Evolutionary conservation across 1,140 invertebrate genomes (phyloP).

Genomic region (Acromyrmex heyeri): DNA sequence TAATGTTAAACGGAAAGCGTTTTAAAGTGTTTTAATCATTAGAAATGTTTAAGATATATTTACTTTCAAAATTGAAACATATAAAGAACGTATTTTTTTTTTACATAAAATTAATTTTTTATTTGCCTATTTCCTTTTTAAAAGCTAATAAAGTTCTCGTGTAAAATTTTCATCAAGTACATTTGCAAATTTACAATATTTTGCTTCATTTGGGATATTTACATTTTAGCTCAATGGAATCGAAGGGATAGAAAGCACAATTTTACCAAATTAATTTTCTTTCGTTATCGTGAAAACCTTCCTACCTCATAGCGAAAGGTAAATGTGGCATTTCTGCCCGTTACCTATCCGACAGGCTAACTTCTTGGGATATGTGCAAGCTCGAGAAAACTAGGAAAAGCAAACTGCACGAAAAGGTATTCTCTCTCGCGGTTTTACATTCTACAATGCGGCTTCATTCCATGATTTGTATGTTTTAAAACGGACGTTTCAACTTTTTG

Average conservation of each 20-base stretch:
- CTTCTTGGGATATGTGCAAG: conserved; percentile 18
- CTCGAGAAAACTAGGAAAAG: conserved; percentile 57
- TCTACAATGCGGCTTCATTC: background rate
- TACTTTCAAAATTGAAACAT: background rate
- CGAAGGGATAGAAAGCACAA: background rate
- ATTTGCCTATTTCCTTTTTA: background rate
- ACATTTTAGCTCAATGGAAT: conserved; percentile 29
- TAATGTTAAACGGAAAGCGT: background rate
- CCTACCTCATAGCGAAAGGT: conserved; percentile 10
- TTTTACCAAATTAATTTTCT: conserved; percentile 62
- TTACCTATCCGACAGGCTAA: conserved; percentile 15
- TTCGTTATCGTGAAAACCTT: conserved; percentile 62
- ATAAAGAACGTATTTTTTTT: background rate
- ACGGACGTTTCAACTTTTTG: conserved; percentile 49
- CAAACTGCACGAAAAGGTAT: conserved; percentile 50
- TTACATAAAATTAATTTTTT: conserved; percentile 1
- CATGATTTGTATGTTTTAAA: conserved; percentile 58
- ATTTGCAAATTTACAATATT: background rate
- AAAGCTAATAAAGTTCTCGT: background rate
- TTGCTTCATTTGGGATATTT: conserved; percentile 34
- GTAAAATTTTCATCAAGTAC: background rate
- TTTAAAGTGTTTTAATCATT: too few relatives aligned
- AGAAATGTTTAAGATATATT: background rate
- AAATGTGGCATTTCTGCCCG: conserved; percentile 34
- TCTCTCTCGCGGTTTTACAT: conserved; percentile 16